These are phyloP conservation scores for Hydrozoanthus gracilis DNA, from an alignment of 92 coral and sea anemone species.

Conservation along the genomic window DNA sequence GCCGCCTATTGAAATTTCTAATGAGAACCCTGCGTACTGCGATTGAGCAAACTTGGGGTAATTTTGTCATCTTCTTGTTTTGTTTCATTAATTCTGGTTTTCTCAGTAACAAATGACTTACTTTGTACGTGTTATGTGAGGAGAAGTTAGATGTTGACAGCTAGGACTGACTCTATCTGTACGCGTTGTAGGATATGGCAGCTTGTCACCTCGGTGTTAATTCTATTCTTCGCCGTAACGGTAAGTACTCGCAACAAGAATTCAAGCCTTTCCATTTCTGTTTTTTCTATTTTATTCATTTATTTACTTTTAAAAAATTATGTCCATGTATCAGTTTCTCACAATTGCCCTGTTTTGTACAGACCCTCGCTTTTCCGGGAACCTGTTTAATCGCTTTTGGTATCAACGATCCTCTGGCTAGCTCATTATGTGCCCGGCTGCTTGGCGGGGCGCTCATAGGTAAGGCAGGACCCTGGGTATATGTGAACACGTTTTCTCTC, in stretches of 20 bases:
- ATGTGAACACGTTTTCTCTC: neutral
- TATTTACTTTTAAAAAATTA: neutral
- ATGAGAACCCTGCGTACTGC: too few species aligned
- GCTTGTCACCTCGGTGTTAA: slow-evolving; percentile 23
- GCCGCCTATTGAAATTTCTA: too few species aligned
- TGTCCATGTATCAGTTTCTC: neutral
- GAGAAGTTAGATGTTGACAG: too few species aligned
- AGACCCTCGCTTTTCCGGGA: slow-evolving; percentile 33
- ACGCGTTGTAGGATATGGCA: slow-evolving; percentile 37
- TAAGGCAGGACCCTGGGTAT: neutral
- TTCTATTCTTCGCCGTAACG: slow-evolving; percentile 43
- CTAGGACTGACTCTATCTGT: neutral
- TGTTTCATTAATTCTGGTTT: too few species aligned
- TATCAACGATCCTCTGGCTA: slow-evolving; percentile 44
- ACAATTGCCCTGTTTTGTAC: neutral
- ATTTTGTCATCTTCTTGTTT: too few species aligned
- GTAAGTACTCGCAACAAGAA: neutral
- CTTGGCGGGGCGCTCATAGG: slow-evolving; percentile 47
- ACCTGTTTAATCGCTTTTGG: slow-evolving; percentile 39
- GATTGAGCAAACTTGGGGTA: too few species aligned
- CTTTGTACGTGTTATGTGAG: too few species aligned
- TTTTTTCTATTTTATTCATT: neutral
- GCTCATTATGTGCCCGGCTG: slow-evolving; percentile 37
- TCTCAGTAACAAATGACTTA: too few species aligned
- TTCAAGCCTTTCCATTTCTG: too few species aligned